These are phyloP conservation scores for Rhabdomys dilectus DNA, from an alignment of 2,113 vertebrate genomes.

Conservation along the genomic window DNA sequence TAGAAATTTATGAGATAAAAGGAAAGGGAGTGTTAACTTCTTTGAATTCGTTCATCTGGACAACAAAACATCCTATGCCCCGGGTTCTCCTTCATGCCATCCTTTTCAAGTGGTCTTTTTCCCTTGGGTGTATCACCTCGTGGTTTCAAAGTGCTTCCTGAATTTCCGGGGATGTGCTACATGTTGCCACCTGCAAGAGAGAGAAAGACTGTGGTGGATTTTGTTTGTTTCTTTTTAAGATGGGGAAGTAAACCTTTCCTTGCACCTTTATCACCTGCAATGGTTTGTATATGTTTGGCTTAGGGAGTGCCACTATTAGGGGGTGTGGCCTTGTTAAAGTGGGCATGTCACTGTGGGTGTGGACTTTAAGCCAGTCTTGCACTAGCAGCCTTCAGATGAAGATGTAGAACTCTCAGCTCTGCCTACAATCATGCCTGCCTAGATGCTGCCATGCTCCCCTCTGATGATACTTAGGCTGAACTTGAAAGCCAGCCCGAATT, in stretches of 20 bases:
- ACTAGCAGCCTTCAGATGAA: no score
- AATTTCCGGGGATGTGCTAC: not conserved
- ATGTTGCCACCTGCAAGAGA: not conserved
- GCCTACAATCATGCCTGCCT: no score
- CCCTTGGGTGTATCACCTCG: not conserved
- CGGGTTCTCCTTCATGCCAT: not conserved
- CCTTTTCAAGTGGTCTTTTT: not conserved
- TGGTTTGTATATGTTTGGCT: no score
- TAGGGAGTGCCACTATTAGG: no score
- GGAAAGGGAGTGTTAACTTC: not conserved
- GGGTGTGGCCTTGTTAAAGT: no score
- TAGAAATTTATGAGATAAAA: not conserved
- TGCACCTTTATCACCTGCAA: not conserved
- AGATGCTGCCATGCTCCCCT: no score
- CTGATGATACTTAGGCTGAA: no score
- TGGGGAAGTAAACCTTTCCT: not conserved
- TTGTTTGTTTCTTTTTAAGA: not conserved
- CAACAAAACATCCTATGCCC: not conserved
- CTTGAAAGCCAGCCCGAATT: no score
- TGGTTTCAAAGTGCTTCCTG: not conserved
- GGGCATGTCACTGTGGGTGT: no score
- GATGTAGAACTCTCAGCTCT: no score
- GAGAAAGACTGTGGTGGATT: not conserved
- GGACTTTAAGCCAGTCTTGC: no score
- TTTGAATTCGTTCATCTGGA: not conserved